Conservation (phyloP, 2,888 invertebrate genomes). For the Nebria salina region DNA sequence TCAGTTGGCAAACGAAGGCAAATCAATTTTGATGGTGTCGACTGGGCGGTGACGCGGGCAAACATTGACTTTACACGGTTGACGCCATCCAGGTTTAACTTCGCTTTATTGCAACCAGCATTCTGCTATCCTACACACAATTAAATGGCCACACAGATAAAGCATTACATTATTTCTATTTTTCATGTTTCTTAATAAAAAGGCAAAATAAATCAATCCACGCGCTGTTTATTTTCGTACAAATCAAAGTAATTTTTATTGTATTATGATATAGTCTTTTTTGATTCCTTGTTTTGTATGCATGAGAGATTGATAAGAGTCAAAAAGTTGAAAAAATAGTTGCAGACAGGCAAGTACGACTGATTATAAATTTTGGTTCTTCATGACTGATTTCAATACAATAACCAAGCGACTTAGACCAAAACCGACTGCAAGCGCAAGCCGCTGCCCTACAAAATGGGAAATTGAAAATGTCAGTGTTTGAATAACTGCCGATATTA, state of each 20-base stretch:
- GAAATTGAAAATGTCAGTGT: slow-evolving; percentile 45
- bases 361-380: background rate
- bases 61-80: slow-evolving; percentile 31
- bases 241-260: too few species aligned
- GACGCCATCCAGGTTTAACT: background rate
- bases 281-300: too few species aligned
- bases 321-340: too few species aligned
- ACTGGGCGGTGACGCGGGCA: slow-evolving; percentile 29
- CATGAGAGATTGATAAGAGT: too few species aligned
- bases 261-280: too few species aligned
- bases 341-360: too few species aligned
- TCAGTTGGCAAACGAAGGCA: slow-evolving; percentile 27
- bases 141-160: slow-evolving; percentile 8
- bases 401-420: background rate
- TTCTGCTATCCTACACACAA: background rate
- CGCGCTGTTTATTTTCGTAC: too few species aligned
- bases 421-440: background rate
- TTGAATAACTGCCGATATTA: slow-evolving; percentile 45
- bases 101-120: slow-evolving; percentile 7
- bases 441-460: slow-evolving; percentile 21
- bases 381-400: background rate
- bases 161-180: too few species aligned
- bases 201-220: too few species aligned
- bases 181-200: too few species aligned
- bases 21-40: slow-evolving; percentile 37